Base-by-base conservation (phyloP, 1,140 invertebrate genomes). In the Drosophila littoralis region DNA sequence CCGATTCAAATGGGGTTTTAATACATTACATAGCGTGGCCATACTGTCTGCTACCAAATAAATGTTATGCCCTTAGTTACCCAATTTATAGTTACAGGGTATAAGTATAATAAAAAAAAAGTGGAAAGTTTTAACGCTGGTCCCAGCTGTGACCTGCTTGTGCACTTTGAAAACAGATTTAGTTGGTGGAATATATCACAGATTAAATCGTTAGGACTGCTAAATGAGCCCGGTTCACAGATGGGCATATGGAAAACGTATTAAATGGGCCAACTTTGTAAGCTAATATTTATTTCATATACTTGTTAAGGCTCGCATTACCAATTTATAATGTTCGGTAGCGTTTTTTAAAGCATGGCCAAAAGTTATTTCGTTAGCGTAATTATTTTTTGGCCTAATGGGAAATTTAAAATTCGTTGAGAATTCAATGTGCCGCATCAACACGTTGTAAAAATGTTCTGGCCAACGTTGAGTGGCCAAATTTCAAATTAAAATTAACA, bases 401-500 rank as follows among this genome's bases (percentile, higher is more conserved):
- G 42, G 4, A 67, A 36, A 52, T 52, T 51, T 55, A 35, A 22
- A 68, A 73, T 59, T 43, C 58, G 58, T 69, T 58, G 71, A 74
- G 65, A 76, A 78, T 79, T 86, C 78, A 82, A 79, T 88, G 82
- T 82, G 74, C 64, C 82, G 76, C 83, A 86, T 86, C 82, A 86
- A 86, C 82, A 85, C 83, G 79, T 82, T 88, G 83, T 82, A 76
- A 77, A 82, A 77, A 82, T 82, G 74, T 73, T 61, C 59, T 69
- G 75, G 83, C 83, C 75, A 82, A 65, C 72, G 80, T 79, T 68
- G 84, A 79, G 83, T 83, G 83, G 83, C 84, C 68, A 88, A 86
- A 88, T 83, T 86, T 88, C 76, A 86, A 86, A 86, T 86, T 86
- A 88, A 86, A 86, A 86, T 86, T 82, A 86, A 86, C 83, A 83